A percentile compares a stretch with the other conserved stretches of the same genome.
These are phyloP conservation scores for Fopius arisanus DNA, from an alignment of 1,140 invertebrate species.

Conservation along the genomic window DNA sequence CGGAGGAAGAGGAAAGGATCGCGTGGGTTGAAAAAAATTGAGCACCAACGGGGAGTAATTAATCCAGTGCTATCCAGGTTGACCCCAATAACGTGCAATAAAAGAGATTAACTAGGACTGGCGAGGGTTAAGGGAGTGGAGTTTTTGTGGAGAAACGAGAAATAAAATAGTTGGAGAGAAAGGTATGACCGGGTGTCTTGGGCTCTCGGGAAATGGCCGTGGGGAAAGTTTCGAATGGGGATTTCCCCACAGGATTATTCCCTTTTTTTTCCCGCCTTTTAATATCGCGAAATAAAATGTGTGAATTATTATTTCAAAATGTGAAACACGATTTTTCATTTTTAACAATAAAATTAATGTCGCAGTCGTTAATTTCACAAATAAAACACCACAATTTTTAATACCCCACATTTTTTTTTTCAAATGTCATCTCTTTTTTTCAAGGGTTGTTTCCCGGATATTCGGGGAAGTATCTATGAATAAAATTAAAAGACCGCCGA, in stretches of 20 bases:
- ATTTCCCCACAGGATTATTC: too few species aligned
- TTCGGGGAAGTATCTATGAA: constrained; percentile 23
- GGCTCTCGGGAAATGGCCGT: neutral
- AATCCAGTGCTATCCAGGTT: neutral
- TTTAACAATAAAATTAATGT: too few species aligned
- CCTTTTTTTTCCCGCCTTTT: too few species aligned
- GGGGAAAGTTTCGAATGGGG: too few species aligned
- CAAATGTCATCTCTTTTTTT: neutral
- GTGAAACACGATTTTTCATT: too few species aligned
- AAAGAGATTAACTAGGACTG: neutral
- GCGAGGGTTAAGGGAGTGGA: neutral
- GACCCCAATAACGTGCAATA: neutral
- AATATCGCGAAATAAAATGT: too few species aligned
- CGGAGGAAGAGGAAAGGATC: neutral
- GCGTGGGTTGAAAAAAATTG: neutral
- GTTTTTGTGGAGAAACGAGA: neutral
- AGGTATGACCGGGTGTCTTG: neutral
- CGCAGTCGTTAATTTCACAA: too few species aligned
- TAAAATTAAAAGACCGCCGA: constrained; percentile 18
- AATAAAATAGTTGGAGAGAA: neutral
- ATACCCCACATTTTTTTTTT: neutral
- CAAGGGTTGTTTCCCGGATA: neutral
- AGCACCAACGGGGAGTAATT: neutral
- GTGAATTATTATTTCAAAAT: neutral
- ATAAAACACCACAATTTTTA: neutral